Percentiles rank a stretch among this genome's conserved stretches.
Conservation (phyloP, 2,113 vertebrate genomes). For the Cairina moschata region DNA sequence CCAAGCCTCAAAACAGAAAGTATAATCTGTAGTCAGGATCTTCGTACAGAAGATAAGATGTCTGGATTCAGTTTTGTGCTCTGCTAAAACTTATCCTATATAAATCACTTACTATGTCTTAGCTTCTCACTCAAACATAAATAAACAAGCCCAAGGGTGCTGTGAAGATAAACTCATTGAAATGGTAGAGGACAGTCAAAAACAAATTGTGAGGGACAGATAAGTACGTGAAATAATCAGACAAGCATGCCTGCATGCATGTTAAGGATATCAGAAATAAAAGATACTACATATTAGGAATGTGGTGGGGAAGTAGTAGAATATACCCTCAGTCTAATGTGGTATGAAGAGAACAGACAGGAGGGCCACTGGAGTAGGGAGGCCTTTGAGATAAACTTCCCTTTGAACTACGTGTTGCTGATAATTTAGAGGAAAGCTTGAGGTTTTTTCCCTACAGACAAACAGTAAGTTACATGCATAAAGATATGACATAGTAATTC, state of each 20-base stretch:
- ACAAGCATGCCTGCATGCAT: neutral
- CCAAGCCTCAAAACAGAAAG: neutral
- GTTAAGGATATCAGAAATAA: neutral
- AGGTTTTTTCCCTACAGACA: neutral
- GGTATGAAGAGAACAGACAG: neutral
- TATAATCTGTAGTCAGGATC: neutral
- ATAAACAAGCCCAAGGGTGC: neutral
- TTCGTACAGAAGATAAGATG: neutral
- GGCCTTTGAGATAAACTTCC: neutral
- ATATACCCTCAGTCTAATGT: neutral
- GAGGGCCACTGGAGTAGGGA: neutral
- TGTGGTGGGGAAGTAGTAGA: neutral
- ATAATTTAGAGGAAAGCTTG: neutral
- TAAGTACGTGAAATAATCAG: neutral
- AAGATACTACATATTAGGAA: neutral
- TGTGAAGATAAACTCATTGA: neutral
- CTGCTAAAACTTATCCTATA: neutral
- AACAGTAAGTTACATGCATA: neutral
- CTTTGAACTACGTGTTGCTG: neutral
- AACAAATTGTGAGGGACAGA: neutral
- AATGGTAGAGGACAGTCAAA: neutral
- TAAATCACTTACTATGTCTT: neutral
- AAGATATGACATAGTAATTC: neutral
- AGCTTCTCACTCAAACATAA: neutral
- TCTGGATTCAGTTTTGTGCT: neutral